Evolutionary conservation across 2,888 invertebrate species (phyloP), one percentile per base, ranked within the genome.

Genomic region (Pinctada fucata): DNA sequence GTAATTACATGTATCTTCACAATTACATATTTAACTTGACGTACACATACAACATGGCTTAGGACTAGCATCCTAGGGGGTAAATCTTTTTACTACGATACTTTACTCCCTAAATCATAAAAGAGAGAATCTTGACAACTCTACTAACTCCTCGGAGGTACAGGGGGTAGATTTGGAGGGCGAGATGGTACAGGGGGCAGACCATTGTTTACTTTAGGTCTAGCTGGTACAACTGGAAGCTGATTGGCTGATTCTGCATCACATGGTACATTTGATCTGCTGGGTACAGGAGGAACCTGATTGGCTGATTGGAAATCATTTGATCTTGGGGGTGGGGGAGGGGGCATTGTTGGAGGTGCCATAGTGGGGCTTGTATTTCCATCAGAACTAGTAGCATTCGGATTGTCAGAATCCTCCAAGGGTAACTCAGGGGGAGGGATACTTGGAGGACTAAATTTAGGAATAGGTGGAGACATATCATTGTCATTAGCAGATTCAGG

Each of bases 101-200:
- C 31, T 31, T 31, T 31, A 31, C 31, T 31, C 31, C 31, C 31
- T 31, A 31, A 31, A 31, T 31, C 31, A 10, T 31, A 16, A 69
- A 69, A 49, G 69, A 69, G 50, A 69, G 69, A n/a, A 50, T 50
- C 69, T 50, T 69, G 69, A 69, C 49, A 49, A 69, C 69, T 49
- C 51, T 69, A 6, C 45, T 66, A 77, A 67, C 58, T 71, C 51
- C 77, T 69, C 5, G 80, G 80, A 45, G 80, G 80, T 48, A 80
- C 80, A 45, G 80, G 77, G 10, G 80, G 80, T 51, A 77, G 52
- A 68, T 74, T 72, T 31, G 51, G 71, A 49, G 87, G 83, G 74
- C 89, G 81, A 66, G 73, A 84, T 4, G 89, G 89, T 10, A 88
- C 85, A 78, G 87, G 87, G 3, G 88, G 88, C 8, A 84, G 84